These are phyloP conservation scores for Noctuana brunneofusca DNA, from an alignment of 2,888 invertebrate species.

Conservation along the genomic window DNA sequence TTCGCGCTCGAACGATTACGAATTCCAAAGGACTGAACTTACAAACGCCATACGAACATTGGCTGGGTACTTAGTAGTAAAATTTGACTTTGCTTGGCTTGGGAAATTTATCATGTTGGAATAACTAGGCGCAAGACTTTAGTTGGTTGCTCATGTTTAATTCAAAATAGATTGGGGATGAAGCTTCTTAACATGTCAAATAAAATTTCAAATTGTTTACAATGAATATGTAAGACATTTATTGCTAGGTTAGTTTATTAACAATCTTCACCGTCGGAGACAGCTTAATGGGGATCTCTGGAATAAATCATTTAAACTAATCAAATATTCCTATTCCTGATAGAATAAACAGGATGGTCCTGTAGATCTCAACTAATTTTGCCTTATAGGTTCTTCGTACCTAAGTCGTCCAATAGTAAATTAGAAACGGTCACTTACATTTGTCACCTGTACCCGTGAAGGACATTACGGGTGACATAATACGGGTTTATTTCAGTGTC, in stretches of 20 bases:
- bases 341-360: too few species aligned
- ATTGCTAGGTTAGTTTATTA: too few species aligned
- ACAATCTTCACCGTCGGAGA: too few species aligned
- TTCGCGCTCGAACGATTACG: slow-evolving; percentile 55
- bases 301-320: too few species aligned
- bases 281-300: too few species aligned
- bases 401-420: not conserved
- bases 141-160: not conserved
- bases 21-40: slow-evolving; percentile 52
- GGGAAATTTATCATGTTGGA: slow-evolving; percentile 4
- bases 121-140: not conserved
- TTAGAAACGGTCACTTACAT: not conserved
- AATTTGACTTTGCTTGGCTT: not conserved
- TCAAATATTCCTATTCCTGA: too few species aligned
- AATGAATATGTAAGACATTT: too few species aligned
- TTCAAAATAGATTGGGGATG: too few species aligned
- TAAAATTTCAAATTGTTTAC: too few species aligned
- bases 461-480: slow-evolving; percentile 18
- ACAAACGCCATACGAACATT: slow-evolving; percentile 61
- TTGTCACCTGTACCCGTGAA: slow-evolving; percentile 10
- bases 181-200: too few species aligned
- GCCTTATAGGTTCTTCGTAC: not conserved
- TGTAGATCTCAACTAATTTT: not conserved
- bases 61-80: slow-evolving; percentile 34
- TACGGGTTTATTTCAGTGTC: slow-evolving; percentile 18